These are phyloP conservation scores for Calephelis virginiensis DNA, from an alignment of 1,140 invertebrate genomes.

Conservation along the genomic window DNA sequence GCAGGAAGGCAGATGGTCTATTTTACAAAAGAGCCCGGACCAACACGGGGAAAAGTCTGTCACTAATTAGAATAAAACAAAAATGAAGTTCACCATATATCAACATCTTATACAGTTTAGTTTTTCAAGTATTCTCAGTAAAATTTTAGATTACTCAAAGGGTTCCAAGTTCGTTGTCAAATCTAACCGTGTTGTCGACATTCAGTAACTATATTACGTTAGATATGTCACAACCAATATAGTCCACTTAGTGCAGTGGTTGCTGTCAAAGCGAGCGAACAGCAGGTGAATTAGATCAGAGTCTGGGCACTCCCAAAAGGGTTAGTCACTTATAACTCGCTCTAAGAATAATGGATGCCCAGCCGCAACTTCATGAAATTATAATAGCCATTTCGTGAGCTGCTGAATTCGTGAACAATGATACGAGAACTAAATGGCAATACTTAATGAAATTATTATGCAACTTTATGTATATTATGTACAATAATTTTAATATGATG, in stretches of 20 bases:
- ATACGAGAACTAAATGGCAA: background rate
- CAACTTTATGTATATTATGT: no score
- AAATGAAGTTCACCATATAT: no score
- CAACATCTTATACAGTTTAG: no score
- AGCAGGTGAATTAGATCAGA: slow-evolving; percentile 50
- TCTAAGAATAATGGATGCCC: slow-evolving; percentile 48
- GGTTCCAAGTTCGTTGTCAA: no score
- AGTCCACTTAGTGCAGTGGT: slow-evolving; percentile 2
- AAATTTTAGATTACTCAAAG: no score
- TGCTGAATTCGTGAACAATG: background rate
- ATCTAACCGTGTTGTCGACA: background rate
- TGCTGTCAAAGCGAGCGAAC: slow-evolving; percentile 37
- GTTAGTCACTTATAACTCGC: slow-evolving; percentile 46
- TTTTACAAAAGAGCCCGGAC: no score
- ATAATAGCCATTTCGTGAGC: background rate
- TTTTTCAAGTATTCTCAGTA: no score
- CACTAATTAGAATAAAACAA: no score
- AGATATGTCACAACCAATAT: slow-evolving; percentile 8
- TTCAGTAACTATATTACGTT: background rate
- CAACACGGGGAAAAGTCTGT: no score
- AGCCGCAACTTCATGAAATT: slow-evolving; percentile 47
- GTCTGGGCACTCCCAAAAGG: slow-evolving; percentile 31
- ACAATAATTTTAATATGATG: no score
- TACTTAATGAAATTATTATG: no score
- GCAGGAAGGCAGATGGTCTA: no score